Evolutionary conservation across 2,113 vertebrate species (phyloP).

Genomic region (Athene noctua): DNA sequence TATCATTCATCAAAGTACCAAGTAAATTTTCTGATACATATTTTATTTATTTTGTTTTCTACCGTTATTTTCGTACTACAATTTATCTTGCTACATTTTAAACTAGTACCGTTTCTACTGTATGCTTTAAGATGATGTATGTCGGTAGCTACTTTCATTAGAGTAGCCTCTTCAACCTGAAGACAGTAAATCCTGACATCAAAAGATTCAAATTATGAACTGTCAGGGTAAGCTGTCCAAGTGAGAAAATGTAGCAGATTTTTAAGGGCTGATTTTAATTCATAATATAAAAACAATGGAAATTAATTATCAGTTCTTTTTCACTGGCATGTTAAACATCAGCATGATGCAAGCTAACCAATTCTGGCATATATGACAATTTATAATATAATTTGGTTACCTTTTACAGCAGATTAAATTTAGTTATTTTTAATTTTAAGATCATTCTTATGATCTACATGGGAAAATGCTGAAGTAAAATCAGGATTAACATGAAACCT

Average conservation of each 20-base stretch:
- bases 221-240: background rate
- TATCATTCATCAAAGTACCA: background rate
- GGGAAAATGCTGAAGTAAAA: constrained; percentile 39
- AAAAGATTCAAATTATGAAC: background rate
- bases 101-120: background rate
- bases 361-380: background rate
- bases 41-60: background rate
- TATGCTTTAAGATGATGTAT: background rate
- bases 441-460: background rate
- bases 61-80: background rate
- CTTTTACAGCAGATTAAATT: background rate
- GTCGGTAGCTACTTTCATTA: background rate
- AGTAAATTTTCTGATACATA: background rate
- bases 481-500: background rate
- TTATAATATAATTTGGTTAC: background rate
- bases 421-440: background rate
- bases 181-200: background rate
- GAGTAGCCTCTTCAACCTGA: background rate
- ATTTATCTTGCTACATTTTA: background rate
- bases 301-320: background rate
- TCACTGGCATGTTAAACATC: background rate
- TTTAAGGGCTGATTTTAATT: background rate
- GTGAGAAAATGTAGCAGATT: background rate
- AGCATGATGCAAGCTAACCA: background rate
- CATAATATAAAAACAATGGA: background rate